Percentiles rank a stretch among this genome's conserved stretches.
phyloP scores from a whole-genome alignment of 2,888 invertebrate species.

The Gryllus longicercus region DNA sequence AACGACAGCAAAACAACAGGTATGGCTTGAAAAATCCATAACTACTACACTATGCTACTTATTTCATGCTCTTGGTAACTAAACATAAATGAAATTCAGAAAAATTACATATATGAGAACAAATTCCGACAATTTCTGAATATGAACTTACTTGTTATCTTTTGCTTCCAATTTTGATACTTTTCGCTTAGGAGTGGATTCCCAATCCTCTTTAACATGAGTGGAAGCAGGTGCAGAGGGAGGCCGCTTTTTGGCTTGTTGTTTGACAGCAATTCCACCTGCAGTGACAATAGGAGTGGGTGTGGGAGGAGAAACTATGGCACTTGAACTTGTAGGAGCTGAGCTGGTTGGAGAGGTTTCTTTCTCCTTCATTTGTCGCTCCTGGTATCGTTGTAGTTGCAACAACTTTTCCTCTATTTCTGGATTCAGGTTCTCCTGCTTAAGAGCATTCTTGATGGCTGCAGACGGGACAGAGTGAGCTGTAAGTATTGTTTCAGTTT shows the following conservation, averaged over 20 bases:
- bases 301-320: conserved; percentile 41
- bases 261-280: conserved; percentile 23
- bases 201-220: conserved; percentile 32
- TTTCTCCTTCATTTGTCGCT: conserved; percentile 67
- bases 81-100: too few relatives aligned
- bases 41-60: too few relatives aligned
- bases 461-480: conserved; percentile 40
- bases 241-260: conserved; percentile 43
- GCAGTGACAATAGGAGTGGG: conserved; percentile 36
- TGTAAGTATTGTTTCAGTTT: conserved; percentile 23
- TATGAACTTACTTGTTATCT: conserved; percentile 39
- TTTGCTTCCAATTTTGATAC: conserved; percentile 37
- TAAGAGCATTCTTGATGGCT: conserved; percentile 90
- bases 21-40: too few relatives aligned
- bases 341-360: conserved; percentile 21
- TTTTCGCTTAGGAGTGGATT: conserved; percentile 33
- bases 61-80: too few relatives aligned
- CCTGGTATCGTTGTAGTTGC: conserved; percentile 81
- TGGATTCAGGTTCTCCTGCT: conserved; percentile 85
- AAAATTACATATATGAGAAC: too few relatives aligned
- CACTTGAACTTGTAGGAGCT: conserved; percentile 39
- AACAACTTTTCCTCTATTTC: conserved; percentile 89
- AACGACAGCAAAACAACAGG: too few relatives aligned
- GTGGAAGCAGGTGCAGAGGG: conserved; percentile 32
- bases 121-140: background rate